A percentile compares a stretch with the other conserved stretches of the same genome.
Evolutionary conservation across 2,888 invertebrate species (phyloP).

Genomic region (Heliconius ethilla): DNA sequence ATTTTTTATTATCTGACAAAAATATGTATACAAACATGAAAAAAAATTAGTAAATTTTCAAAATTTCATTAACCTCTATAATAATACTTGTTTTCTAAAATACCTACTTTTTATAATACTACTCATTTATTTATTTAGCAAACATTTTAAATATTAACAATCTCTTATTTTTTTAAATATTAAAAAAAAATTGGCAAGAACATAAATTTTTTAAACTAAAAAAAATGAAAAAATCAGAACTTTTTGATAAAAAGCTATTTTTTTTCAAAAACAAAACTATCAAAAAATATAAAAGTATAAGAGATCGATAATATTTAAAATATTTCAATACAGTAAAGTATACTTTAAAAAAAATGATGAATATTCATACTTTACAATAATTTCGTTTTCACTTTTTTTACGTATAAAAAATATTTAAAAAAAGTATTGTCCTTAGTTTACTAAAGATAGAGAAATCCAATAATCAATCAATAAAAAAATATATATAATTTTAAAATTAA

Average conservation of each 20-base stretch:
- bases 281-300: neutral
- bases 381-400: neutral
- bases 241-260: neutral
- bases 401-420: neutral
- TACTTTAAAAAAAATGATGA: conserved; percentile 14
- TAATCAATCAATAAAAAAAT: neutral
- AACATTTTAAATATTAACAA: neutral
- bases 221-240: neutral
- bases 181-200: conserved; percentile 14
- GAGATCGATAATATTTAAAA: conserved; percentile 17
- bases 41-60: neutral
- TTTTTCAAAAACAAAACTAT: no score
- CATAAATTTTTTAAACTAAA: neutral
- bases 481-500: neutral
- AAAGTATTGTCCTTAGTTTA: conserved; percentile 9
- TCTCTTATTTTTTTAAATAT: neutral
- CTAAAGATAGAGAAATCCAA: neutral
- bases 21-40: conserved; percentile 1
- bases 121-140: neutral
- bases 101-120: conserved; percentile 2
- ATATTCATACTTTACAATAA: conserved; percentile 11
- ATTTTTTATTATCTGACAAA: neutral
- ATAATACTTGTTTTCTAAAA: conserved; percentile 21
- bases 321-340: conserved; percentile 1
- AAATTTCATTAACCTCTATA: neutral